Evolutionary conservation across 2,113 vertebrate genomes (phyloP).

Genomic region (Sinocyclocheilus anophthalmus): DNA sequence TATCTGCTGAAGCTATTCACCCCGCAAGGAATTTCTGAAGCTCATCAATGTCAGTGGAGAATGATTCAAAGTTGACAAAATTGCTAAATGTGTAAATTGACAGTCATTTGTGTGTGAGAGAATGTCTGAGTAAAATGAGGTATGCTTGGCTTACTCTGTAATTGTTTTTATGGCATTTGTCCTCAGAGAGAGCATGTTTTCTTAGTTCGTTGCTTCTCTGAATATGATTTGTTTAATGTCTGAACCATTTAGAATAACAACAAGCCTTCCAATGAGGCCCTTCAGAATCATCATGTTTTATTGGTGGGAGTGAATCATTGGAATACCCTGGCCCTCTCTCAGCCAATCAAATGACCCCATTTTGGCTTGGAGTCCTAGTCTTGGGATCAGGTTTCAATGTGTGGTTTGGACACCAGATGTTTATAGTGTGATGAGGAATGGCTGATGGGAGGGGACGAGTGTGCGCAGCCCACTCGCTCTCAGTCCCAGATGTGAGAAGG

Average conservation of each 20-base stretch:
- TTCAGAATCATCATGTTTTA: neutral
- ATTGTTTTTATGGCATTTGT: slow-evolving; percentile 23
- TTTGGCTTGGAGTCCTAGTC: slow-evolving; percentile 44
- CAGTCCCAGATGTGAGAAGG: slow-evolving; percentile 65
- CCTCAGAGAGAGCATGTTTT: slow-evolving; percentile 18
- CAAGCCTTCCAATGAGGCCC: slow-evolving; percentile 13
- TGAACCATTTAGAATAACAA: slow-evolving; percentile 10
- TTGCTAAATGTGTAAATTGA: neutral
- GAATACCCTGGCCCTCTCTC: neutral
- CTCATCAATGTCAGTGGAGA: neutral
- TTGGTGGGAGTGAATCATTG: slow-evolving; percentile 12
- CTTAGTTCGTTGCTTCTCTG: neutral
- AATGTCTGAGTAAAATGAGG: slow-evolving; percentile 4
- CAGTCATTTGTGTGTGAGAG: neutral
- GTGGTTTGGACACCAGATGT: slow-evolving; percentile 69
- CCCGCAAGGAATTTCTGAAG: neutral
- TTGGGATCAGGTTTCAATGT: slow-evolving; percentile 55
- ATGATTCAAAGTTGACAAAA: slow-evolving; percentile 22
- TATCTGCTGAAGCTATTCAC: slow-evolving; percentile 29
- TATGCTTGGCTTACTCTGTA: slow-evolving; percentile 15
- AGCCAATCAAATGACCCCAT: slow-evolving; percentile 14
- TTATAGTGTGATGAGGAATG: slow-evolving; percentile 56
- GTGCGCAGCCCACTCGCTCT: slow-evolving; percentile 40
- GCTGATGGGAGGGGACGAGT: slow-evolving; percentile 7
- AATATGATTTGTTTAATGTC: slow-evolving; percentile 6